Evolutionary conservation across 64 coral and sea anemone species (phyloP), one percentile per base, ranked within the genome.

Genomic region (Acropora tenuis): DNA sequence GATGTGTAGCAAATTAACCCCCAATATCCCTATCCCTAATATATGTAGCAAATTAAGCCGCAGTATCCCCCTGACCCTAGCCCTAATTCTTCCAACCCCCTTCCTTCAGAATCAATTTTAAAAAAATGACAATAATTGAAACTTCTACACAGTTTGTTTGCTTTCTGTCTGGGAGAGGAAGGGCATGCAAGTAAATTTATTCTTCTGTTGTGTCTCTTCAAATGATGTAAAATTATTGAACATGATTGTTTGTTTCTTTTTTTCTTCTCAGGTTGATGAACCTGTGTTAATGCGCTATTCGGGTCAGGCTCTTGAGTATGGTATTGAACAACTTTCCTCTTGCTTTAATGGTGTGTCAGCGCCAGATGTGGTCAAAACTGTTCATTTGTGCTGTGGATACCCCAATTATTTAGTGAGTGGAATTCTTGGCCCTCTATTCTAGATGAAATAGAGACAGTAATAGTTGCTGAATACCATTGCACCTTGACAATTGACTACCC

Each of bases 201-300:
- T 30, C 16, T 63, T 15, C 60, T 1, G 11, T 63, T 63, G 10
- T 63, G 2, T 63, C 41, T 4, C 11, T 48, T 30, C 30, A 30
- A 30, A 30, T 30, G 30, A 30, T 30, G 30, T 30, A 8, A 16
- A 74, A 6, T 81, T 45, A 53, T 66, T 55, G 10, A 55, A 10
- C 5, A 55, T 55, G 52, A 10, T 55, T 7, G 52, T 55, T 7
- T 30, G 30, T 30, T 30, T 30, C 30, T 30, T 30, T 30, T 55
- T 10, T 55, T 55, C 30, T 42, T 3, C 79, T 46, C 41, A 96
- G 94, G 83, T 96, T 47, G 94, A 96, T 89, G 94, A 96, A 45
- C 94, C 94, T 63, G 78, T 96, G 8, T 66, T 96, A 53, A 91
- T 96, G 47, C 79, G 94, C 43, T 89, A 72, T 59, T 90, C 94